These are phyloP conservation scores for Hetaerina titia DNA, from an alignment of 2,888 invertebrate genomes.

Conservation along the genomic window DNA sequence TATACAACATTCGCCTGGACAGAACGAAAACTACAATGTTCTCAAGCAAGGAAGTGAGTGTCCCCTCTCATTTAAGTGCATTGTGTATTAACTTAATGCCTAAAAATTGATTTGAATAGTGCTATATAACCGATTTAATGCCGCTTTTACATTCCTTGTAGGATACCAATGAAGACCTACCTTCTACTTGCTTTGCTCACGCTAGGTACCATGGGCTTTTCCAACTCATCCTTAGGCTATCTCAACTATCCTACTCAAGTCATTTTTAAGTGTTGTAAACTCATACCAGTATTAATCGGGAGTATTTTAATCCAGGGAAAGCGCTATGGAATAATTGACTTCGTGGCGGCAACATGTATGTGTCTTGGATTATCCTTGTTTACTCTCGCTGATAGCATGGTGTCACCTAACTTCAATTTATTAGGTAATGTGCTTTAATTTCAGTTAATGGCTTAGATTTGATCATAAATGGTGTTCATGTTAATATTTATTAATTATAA, in stretches of 20 bases:
- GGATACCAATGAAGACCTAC: constrained; percentile 91
- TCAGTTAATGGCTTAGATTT: background rate
- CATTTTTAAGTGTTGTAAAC: constrained; percentile 98
- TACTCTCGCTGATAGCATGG: constrained; percentile 86
- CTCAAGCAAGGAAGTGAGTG: constrained; percentile 4
- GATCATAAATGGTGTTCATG: background rate
- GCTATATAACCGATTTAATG: background rate
- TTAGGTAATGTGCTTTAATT: constrained; percentile 76
- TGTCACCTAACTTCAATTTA: constrained; percentile 81
- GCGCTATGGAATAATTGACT: constrained; percentile 89
- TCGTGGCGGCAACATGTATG: constrained; percentile 91
- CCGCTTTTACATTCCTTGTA: constrained; percentile 76
- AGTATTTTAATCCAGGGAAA: constrained; percentile 95
- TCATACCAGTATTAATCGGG: constrained; percentile 96
- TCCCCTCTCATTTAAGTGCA: background rate
- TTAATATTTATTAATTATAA: background rate
- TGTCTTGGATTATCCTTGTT: constrained; percentile 94
- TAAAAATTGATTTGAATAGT: background rate
- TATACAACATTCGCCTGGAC: constrained; percentile 89
- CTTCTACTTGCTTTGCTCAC: constrained; percentile 90
- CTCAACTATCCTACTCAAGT: constrained; percentile 98
- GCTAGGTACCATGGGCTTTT: constrained; percentile 96
- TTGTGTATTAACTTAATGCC: background rate
- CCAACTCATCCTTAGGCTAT: constrained; percentile 95
- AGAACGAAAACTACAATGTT: constrained; percentile 79